Evolutionary conservation across 2,888 invertebrate genomes (phyloP), one percentile per base, ranked within the genome.

Genomic region (Heliothis peltigera): DNA sequence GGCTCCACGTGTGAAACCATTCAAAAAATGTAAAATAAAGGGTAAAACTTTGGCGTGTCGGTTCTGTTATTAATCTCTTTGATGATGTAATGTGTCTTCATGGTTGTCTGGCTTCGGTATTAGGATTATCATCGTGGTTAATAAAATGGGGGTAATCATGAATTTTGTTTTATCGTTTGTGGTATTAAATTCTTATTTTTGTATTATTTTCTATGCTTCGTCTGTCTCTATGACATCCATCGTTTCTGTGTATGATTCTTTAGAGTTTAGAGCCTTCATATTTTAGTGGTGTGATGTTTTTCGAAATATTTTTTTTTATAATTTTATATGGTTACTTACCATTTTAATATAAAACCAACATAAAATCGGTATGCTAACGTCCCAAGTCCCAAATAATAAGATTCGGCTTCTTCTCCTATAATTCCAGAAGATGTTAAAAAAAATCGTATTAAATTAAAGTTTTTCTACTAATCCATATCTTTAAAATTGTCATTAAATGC

Each of bases 31-130:
- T 46, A 56, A 72, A 79, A 75, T 79, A 79, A 79, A 77, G 69
- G 75, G 69, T 77, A 52, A 59, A 73, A 77, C 66, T 77, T 77
- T 77, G 71, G 75, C 75, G 64, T 51, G 32, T 56, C 58, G 66
- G 71, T 77, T 59, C 59, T 19, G 59, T 72, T 77, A 75, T 79
- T 77, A 77, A 79, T 79, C 79, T 73, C 79, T 79, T 67, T 75
- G 80, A 79, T 79, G 77, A 67, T 62, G 77, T 72, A 75, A 79
- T 79, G 76, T 79, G 80, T 79, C 80, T 79, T 79, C 68, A 79
- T 69, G 79, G 55, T 59, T 79, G 79, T 79, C 79, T 79, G 79
- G 25, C 58, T 65, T 46, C 55, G 49, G 64, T 57, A 75, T 70
- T 56, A 57, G 70, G 54, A 73, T 73, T 60, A 73, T 60, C 72